Evolutionary conservation across 1,140 invertebrate species (phyloP).

Genomic region (Zaprionus africanus): DNA sequence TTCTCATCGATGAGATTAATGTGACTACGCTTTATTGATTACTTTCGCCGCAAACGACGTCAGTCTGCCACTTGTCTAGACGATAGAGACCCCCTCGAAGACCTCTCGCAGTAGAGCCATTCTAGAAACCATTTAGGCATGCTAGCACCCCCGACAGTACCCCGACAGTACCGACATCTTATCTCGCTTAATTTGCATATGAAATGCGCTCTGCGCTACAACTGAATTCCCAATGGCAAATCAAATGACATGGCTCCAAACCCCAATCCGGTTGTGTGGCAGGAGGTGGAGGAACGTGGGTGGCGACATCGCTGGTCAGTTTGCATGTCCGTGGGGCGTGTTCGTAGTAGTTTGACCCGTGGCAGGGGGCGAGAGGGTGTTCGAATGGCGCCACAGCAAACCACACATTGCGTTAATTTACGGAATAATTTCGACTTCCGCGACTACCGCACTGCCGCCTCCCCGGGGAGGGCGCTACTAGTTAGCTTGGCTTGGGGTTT

Average conservation of each 20-base stretch:
- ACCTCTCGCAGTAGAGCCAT: neutral
- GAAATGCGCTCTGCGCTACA: conserved; percentile 67
- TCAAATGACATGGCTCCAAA: conserved; percentile 70
- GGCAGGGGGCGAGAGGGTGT: too few species aligned
- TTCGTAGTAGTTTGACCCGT: conserved; percentile 47
- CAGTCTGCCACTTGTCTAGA: conserved; percentile 71
- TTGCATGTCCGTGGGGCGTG: conserved; percentile 65
- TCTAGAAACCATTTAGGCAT: neutral
- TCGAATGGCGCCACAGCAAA: conserved; percentile 5
- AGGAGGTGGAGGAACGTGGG: neutral
- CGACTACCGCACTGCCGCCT: conserved; percentile 20
- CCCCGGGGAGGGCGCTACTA: neutral
- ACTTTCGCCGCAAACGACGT: conserved; percentile 20
- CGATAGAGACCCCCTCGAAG: neutral
- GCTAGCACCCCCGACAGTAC: neutral
- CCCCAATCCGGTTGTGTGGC: neutral
- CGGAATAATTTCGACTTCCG: conserved; percentile 77
- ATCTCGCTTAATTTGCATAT: conserved; percentile 79
- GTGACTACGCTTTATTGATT: conserved; percentile 65
- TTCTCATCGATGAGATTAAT: conserved; percentile 49
- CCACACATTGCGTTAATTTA: conserved; percentile 71
- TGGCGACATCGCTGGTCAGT: conserved; percentile 24
- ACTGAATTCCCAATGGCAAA: conserved; percentile 68
- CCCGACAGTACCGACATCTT: conserved; percentile 37
- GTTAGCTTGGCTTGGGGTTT: neutral